phyloP scores from a whole-genome alignment of 2,888 invertebrate species.

The Sthenelais limicola region DNA sequence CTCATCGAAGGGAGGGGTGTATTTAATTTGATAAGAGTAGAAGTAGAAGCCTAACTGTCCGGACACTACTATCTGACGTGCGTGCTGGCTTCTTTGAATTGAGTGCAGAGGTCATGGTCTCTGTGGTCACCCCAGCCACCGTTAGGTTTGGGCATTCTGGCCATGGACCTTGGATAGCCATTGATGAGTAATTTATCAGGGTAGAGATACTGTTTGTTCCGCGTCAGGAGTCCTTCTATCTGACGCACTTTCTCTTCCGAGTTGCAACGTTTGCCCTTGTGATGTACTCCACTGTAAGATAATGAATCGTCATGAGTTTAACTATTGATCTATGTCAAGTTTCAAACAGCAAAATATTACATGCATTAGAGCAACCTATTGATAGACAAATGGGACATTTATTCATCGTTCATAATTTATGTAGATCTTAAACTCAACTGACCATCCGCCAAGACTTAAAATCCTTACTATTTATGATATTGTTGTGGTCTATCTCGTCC shows the following conservation, averaged over 20 bases:
- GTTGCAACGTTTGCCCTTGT: constrained; percentile 80
- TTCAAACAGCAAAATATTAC: too few relatives aligned
- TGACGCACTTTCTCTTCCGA: constrained; percentile 63
- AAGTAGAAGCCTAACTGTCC: too few relatives aligned
- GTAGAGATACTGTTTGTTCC: constrained; percentile 73
- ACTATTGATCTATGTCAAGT: too few relatives aligned
- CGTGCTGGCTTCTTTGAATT: constrained; percentile 53
- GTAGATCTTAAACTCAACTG: too few relatives aligned
- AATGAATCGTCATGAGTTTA: constrained; percentile 38
- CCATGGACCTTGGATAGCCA: constrained; percentile 76
- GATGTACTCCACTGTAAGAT: constrained; percentile 90
- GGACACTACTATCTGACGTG: constrained; percentile 25
- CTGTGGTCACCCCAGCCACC: constrained; percentile 98
- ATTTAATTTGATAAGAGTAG: too few relatives aligned
- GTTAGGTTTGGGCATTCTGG: constrained; percentile 76
- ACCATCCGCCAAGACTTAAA: too few relatives aligned
- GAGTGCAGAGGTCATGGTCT: constrained; percentile 84
- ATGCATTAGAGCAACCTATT: too few relatives aligned
- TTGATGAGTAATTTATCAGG: constrained; percentile 72
- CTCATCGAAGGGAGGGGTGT: too few relatives aligned
- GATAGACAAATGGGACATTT: too few relatives aligned
- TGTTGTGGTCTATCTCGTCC: too few relatives aligned
- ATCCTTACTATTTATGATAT: too few relatives aligned
- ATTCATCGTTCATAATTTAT: too few relatives aligned
- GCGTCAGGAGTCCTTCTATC: constrained; percentile 68